A percentile compares a stretch with the other conserved stretches of the same genome.
phyloP scores from a whole-genome alignment of 2,113 vertebrate genomes.

The Brachyhypopomus gauderio region DNA sequence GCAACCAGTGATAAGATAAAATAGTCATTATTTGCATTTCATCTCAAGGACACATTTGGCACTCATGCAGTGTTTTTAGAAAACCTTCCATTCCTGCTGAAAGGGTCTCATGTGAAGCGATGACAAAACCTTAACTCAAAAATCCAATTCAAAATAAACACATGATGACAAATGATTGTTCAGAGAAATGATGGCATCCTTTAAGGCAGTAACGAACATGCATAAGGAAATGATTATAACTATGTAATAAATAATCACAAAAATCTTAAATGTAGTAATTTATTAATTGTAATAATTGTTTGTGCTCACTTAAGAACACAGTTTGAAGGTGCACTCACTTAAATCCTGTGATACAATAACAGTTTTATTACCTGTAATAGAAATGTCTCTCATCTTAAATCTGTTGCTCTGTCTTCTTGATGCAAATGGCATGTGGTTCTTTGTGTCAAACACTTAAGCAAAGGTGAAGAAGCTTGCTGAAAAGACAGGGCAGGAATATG shows the following conservation, averaged over 20 bases:
- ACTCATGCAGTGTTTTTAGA: background rate
- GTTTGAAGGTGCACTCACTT: background rate
- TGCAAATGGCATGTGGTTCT: background rate
- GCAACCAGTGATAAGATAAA: background rate
- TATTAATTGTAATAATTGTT: too few relatives aligned
- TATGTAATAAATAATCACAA: too few relatives aligned
- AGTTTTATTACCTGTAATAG: constrained; percentile 15
- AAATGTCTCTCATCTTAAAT: background rate
- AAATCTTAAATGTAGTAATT: too few relatives aligned
- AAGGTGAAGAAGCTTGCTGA: background rate
- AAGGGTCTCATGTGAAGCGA: background rate
- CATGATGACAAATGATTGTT: too few relatives aligned
- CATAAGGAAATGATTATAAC: too few relatives aligned
- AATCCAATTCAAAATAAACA: too few relatives aligned
- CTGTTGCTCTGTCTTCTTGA: background rate
- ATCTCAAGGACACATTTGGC: background rate
- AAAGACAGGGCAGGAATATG: background rate
- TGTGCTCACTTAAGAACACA: background rate
- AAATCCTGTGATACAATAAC: background rate
- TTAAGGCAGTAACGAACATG: too few relatives aligned
- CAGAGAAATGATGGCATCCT: too few relatives aligned
- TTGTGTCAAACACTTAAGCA: background rate
- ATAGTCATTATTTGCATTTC: background rate
- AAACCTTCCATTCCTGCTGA: constrained; percentile 3
- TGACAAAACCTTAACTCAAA: too few relatives aligned